Base-by-base conservation (phyloP, 1,140 invertebrate species). In the Coelopa frigida region DNA sequence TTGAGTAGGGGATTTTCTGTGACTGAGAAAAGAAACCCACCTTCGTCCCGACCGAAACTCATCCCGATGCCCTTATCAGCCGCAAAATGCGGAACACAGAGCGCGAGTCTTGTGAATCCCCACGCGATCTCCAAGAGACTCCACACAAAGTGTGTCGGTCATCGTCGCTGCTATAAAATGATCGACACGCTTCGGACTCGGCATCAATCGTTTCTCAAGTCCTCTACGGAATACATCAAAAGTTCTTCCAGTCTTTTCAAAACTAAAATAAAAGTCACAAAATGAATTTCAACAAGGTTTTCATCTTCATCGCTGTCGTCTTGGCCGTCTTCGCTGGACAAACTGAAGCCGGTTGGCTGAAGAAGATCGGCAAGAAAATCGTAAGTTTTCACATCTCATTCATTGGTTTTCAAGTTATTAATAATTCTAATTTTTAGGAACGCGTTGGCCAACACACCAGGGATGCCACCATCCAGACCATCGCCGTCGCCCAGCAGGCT, bases 281-380 rank as follows among this genome's bases (percentile, higher is more conserved):
- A 17, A 64, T 65, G 61, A 61, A 65, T 55, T 65, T 65, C 12
- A 38, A 59, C 40, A 65, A 58, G 49, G 44, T 64, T 45, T 61
- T 64, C 22, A 32, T 64, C 39, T 55, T 65, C 20, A 50, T 59
- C 14, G 55, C 51, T 10, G 44, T 65, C 11, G 55, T 65, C 23
- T 22, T 65, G 39, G 54, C 49, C 26, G 51, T 57, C 26, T 57
- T 57, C 32, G 23, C 56, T 24, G 61, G 56, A 11, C 57, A 57
- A 40, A 53, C 52, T n/a, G 49, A 65, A 18, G 61, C 61, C 8
- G 54, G 59, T 17, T 65, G 61, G 61, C 38, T 61, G 2, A 60
- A 48, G 46, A 62, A 65, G 15, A 32, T 65, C 27, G 55, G 55
- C 38, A 65, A 65, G 48, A 58, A 27, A 52, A 26, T 65, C 27